A percentile compares a stretch with the other conserved stretches of the same genome.
Conservation (phyloP, 2,113 vertebrate genomes). For the Leucopsar rothschildi region DNA sequence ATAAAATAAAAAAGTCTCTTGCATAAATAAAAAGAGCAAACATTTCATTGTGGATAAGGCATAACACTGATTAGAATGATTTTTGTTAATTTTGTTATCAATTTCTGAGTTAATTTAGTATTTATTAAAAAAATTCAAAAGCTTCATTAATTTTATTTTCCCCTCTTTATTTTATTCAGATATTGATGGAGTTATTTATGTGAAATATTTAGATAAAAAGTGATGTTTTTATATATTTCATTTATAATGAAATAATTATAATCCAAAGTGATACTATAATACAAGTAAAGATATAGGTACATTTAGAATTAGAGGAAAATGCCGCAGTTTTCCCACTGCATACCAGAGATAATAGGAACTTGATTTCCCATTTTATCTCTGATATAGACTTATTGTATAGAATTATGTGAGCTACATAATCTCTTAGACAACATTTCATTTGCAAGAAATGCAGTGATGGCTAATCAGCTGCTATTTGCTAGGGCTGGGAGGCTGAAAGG, state of each 20-base stretch:
- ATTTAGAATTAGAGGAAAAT: background rate
- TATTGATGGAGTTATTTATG: background rate
- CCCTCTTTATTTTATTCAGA: background rate
- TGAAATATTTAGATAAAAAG: background rate
- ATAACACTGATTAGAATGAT: background rate
- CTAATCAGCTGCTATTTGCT: background rate
- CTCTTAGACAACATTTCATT: background rate
- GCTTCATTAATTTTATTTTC: background rate
- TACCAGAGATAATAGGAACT: background rate
- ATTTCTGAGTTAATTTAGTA: background rate
- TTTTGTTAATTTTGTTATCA: background rate
- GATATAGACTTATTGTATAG: background rate
- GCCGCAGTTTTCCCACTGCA: background rate
- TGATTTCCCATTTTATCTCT: background rate
- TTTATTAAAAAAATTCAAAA: background rate
- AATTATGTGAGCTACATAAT: background rate
- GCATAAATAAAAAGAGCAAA: background rate
- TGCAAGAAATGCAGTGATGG: background rate
- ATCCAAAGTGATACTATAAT: background rate
- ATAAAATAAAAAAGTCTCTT: background rate
- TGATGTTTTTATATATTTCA: background rate
- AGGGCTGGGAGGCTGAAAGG: background rate
- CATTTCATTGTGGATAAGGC: background rate
- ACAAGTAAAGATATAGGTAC: background rate
- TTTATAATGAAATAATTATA: background rate